Evolutionary conservation across 2,888 invertebrate genomes (phyloP), one percentile per base, ranked within the genome.

Genomic region (Melinaea marsaeus): DNA sequence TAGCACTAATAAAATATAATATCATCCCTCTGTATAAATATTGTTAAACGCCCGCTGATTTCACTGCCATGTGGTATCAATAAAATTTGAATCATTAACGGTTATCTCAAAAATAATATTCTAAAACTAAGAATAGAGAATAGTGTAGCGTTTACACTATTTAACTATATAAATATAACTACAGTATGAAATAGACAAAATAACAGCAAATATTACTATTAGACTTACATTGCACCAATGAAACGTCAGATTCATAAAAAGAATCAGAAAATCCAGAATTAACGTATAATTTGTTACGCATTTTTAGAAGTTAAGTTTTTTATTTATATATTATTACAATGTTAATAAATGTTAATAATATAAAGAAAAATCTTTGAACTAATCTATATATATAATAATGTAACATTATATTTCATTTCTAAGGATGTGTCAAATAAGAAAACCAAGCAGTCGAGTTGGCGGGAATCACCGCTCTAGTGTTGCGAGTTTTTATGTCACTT

Each of bases 1-100:
- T 71, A 69, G 71, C 62, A 65, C 65, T 64, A 58, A 61, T 62
- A 60, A 65, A 63, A 60, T 58, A 54, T 63, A 58, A 69, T 61
- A 64, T 58, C 64, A 69, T 68, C 66, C 70, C 72, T 70, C 73
- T 88, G 86, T 78, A 82, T 77, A 86, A 88, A 86, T 88, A 86
- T 74, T 85, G 76, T 83, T 83, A 75, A 64, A 78, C 42, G 11
- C 42, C 11, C 1, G 9, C 42, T 7, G 11, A 42, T 9, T 42
- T 32, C 3, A 22, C 63, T 70, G 71, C 74, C 86, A 88, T 76
- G 80, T 88, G 88, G 71, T 78, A 75, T 74, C 81, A 75, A 85
- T 88, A 79, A 80, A 80, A 72, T 63, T 71, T 74, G 69, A 71
- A 74, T 78, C 73, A 72, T 61, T 45, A 61, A 56, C 47, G 62